Evolutionary conservation across 2,113 vertebrate genomes (phyloP), one percentile per base, ranked within the genome.

Genomic region (Indicator indicator): DNA sequence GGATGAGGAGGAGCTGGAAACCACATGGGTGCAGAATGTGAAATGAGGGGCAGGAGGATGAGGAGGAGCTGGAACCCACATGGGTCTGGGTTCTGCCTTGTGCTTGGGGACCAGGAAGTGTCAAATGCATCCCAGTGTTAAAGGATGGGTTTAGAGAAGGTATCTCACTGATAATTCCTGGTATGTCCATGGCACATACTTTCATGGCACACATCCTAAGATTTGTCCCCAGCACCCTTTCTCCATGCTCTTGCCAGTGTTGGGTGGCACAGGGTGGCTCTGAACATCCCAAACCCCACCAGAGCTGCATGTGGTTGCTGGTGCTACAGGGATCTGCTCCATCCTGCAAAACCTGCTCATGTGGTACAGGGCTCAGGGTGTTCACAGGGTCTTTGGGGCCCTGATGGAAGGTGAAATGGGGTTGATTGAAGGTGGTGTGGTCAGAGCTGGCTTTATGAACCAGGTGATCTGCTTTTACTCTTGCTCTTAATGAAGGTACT

Each of bases 401-500:
- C 36, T 80, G 46, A 54, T 52, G 55, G 11, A 12, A 44, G 30
- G 16, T 30, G 63, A 62, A 62, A 46, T 7, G 26, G 71, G 36
- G 3, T 63, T 12, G 33, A 42, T 64, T 58, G 26, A 3, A 11
- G 5, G 17, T 11, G 38, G 8, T 13, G n/a, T 12, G 56, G 23
- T 58, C 48, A 46, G 65, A 73, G 46, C 6, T 5, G 0, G 40
- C 38, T n/a, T 56, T n/a, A 9, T 48, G 69, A 54, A 59, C n/a
- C 0, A 0, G 20, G 26, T 1, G 1, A 2, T 23, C 52, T 74
- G 55, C 40, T 62, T 69, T 63, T 14, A 32, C 21, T 38, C 26
- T 9, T 24, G 11, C 26, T 15, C 48, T 36, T 18, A 14, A 52
- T 2, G 0, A 7, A 1, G 28, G 48, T 1, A 1, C 55, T 55